Evolutionary conservation across 2,113 vertebrate species (phyloP), one percentile per base, ranked within the genome.

Genomic region (Saimiri boliviensis): DNA sequence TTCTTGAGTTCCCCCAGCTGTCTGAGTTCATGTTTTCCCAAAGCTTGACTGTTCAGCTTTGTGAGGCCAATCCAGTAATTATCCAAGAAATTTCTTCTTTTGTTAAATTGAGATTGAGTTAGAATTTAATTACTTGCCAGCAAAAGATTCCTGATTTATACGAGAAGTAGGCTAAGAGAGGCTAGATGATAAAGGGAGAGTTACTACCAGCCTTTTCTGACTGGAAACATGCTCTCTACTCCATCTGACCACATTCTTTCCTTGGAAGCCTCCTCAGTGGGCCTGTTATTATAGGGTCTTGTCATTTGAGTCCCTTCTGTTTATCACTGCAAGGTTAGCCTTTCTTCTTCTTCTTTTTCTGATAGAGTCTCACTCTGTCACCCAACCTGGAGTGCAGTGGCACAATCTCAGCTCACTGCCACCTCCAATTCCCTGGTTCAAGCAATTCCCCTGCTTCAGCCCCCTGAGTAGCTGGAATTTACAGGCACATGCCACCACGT

Each of bases 401-500:
- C 12, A 32, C 1, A 2, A 63, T 32, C 60, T 63, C 60, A 5
- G 60, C 60, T 63, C 27, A 63, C 27, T 63, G 60, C 60, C 14
- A 63, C 60, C 60, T 63, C 60, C 30, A 13, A 12, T 27, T 63
- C 27, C 27, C 27, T 14, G 60, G 27, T 63, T 63, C 60, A 63
- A 32, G 60, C 30, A 30, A 32, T 63, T 63, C 60, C 6, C 60
- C 12, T 63, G 60, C 27, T 2, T 63, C 60, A 63, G 60, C 60
- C 27, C 30, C 60, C 60, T 11, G 30, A 63, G 27, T 30, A 63
- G 27, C 60, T 63, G 60, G 27, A 12, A 63, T 63, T 63, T 63
- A 32, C 27, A 63, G 2, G 27, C 27, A 63, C 30, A 6, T 0
- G 0, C 60, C 60, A 32, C 27, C 27, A 32, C 5, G 1, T 30